A percentile compares a stretch with the other conserved stretches of the same genome.
phyloP scores from a whole-genome alignment of 2,888 invertebrate species.

The Tolmerus cingulatus region DNA sequence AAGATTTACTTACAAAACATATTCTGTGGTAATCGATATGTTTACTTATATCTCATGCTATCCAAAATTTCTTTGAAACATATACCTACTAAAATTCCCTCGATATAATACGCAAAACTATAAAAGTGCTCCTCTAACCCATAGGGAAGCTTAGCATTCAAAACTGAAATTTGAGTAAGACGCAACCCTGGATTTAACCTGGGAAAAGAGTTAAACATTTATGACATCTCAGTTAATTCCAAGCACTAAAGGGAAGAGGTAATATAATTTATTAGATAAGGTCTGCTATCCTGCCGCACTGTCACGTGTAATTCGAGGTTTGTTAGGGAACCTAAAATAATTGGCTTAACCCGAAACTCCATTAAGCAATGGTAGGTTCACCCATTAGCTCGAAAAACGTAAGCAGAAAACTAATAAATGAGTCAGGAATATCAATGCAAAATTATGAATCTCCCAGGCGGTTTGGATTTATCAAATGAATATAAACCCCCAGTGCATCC shows the following conservation, averaged over 20 bases:
- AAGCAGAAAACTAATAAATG: background rate
- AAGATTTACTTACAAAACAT: too few species aligned
- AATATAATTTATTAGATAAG: background rate
- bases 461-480: constrained; percentile 6
- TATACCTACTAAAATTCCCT: too few species aligned
- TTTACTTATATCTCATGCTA: too few species aligned
- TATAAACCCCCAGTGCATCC: background rate
- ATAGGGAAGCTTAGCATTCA: background rate
- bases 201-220: background rate
- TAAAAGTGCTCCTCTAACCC: background rate
- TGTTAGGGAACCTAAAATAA: background rate
- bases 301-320: background rate
- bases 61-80: too few species aligned
- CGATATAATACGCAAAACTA: background rate
- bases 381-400: constrained; percentile 3
- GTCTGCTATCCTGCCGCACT: background rate
- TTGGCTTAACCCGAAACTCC: background rate
- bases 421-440: background rate
- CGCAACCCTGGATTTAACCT: background rate
- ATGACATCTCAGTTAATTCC: background rate
- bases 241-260: background rate
- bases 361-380: background rate
- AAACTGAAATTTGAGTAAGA: background rate
- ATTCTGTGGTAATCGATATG: too few species aligned
- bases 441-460: constrained; percentile 5